Evolutionary conservation across 2,797 vertebrate species (phyloP), one percentile per base, ranked within the genome.

Genomic region (Tauraco hartlaubi): DNA sequence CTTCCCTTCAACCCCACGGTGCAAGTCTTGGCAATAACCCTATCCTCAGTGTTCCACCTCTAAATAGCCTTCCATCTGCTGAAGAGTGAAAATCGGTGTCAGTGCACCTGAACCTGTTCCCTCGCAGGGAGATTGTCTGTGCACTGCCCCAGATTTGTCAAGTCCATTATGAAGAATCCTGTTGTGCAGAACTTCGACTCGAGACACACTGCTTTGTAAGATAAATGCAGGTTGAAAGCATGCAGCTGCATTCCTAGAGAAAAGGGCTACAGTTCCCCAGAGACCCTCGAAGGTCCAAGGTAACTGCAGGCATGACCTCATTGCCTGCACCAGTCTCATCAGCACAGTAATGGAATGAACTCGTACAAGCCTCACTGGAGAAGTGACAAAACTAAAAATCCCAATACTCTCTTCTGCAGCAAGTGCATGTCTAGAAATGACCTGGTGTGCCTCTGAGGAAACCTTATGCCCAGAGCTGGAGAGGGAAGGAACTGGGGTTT

Each of bases 61-160:
- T 91, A 95, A 96, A 96, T 86, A 96, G 87, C 55, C 92, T 96
- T 94, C 96, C 94, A 92, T 96, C 92, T 96, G 94, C 79, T 94
- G 90, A 94, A 94, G 82, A 96, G 85, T 81, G 87, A 96, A 96
- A 96, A 90, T 90, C 0, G 1, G 91, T 84, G 92, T 93, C 22
- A 2, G 85, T 75, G 92, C 92, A 96, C 94, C 96, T 92, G 85
- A 97, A 95, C 69, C 76, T 69, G 87, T 56, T 94, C 94, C 89
- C 79, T 96, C 59, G 64, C 79, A 95, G 90, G 82, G 89, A 96
- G 89, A 91, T 92, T 86, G 95, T 95, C 89, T 94, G 35, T 94
- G 91, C 94, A 86, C 92, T 95, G 96, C 85, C 95, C 96, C 87
- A 96, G 96, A 96, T 96, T 95, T 97, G 95, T 97, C 96, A 97